Base-by-base conservation (phyloP, 2,113 vertebrate species). In the Cynopterus brachyotis region DNA sequence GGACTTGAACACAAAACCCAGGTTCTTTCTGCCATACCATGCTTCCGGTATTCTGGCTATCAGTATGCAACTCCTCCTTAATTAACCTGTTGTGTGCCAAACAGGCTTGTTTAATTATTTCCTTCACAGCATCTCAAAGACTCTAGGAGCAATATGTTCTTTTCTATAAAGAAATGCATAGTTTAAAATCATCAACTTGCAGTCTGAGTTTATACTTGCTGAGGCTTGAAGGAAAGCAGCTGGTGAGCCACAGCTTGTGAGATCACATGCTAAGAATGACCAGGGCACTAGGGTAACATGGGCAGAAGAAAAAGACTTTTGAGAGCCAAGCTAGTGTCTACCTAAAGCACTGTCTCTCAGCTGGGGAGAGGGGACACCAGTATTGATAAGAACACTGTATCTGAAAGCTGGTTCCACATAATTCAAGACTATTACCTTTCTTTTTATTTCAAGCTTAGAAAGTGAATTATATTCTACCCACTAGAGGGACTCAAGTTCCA, bases 401-500 rank as follows among this genome's bases (percentile, higher is more conserved):
- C 16, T 67, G 62, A 95, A 96, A 94, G 55, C 35, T 75, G 17
- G 55, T 57, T 76, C 79, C 37, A 75, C 7, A 0, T 55, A 83
- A 73, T 69, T 82, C 72, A 90, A 95, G 35, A 40, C 1, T 94
- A 50, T 12, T n/a, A 24, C 42, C 15, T 37, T 19, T 37, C 37
- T 64, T 64, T 79, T 47, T 60, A 45, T 59, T 67, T 83, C 76
- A 95, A 59, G 50, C 42, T 66, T 69, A 28, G 35, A 93, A 85
- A 76, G 50, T 64, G n/a, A 81, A 85, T 64, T 57, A 45, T 11
- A 75, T 13, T 75, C 37, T 69, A 73, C 37, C 97, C 97, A 98
- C 95, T 97, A 98, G 98, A 97, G 97, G 98, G 97, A 97, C 90
- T 96, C 95, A 95, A 32, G 55, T 67, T 89, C 95, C 75, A 95